phyloP scores from a whole-genome alignment of 1,140 invertebrate genomes.

The Stegodyphus mimosarum region DNA sequence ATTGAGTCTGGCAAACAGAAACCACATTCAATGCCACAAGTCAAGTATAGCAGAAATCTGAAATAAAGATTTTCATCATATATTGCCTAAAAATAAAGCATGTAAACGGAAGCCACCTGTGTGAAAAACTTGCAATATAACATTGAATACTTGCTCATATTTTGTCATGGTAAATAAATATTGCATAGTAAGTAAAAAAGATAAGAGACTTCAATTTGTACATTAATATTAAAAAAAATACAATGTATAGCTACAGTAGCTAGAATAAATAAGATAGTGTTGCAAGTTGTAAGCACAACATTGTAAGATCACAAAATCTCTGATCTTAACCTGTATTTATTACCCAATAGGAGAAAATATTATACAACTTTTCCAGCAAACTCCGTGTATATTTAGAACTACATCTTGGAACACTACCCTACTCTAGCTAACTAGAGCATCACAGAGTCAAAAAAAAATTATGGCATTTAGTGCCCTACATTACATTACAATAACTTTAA shows the following conservation, averaged over 20 bases:
- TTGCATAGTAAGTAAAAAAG: conserved; percentile 61
- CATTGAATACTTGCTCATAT: conserved; percentile 36
- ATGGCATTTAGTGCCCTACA: conserved; percentile 32
- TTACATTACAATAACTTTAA: conserved; percentile 25
- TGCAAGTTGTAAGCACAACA: conserved; percentile 51
- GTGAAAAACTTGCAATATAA: conserved; percentile 56
- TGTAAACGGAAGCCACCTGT: conserved; percentile 60
- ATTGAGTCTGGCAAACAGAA: conserved; percentile 41
- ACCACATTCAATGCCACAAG: conserved; percentile 46
- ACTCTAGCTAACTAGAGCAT: conserved; percentile 59
- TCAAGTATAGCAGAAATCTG: conserved; percentile 45
- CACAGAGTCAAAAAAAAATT: conserved; percentile 49
- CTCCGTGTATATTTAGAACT: conserved; percentile 1
- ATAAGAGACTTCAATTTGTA: conserved; percentile 59
- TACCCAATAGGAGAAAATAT: conserved; percentile 13
- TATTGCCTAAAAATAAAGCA: conserved; percentile 51
- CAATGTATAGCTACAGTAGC: conserved; percentile 52
- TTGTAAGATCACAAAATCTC: conserved; percentile 22
- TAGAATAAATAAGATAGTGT: conserved; percentile 61
- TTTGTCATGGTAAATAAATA: conserved; percentile 60
- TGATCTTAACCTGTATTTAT: conserved; percentile 19
- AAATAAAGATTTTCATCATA: conserved; percentile 33
- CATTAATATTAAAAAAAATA: conserved; percentile 57
- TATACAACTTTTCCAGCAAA: conserved; percentile 4
- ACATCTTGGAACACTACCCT: conserved; percentile 60